Base-by-base conservation (phyloP, 2,888 invertebrate species). In the Timema podura region DNA sequence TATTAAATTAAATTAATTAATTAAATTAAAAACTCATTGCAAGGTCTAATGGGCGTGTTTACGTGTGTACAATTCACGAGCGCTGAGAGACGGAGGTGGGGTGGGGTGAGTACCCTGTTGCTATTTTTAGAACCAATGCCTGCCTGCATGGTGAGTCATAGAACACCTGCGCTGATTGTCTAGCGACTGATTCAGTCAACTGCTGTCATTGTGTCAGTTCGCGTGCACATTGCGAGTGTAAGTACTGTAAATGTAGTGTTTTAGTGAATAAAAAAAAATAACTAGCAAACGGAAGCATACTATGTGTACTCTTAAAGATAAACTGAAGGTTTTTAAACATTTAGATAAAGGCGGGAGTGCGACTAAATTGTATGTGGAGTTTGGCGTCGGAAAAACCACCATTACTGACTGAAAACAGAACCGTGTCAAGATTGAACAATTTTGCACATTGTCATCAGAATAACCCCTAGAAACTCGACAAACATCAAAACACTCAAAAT, bases 261-360 rank as follows among this genome's bases (percentile, higher is more conserved):
- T 57, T 57, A 16, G 30, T 6, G 15, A 13, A 9, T 15, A 16
- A 16, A n/a, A 15, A 15, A n/a, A 61, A 61, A 61, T 16, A 30
- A 30, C 61, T 44, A 61, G 57, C 57, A 57, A 57, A 57, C 5
- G 8, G n/a, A 57, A 57, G 15, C 10, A 15, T 61, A n/a, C 30
- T 44, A 61, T 11, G 13, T 61, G 30, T 44, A 61, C 61, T 3
- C 5, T 61, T 16, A 61, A 61, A 61, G 61, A 61, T 61, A 61
- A 59, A 61, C 44, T 61, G 45, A 45, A 61, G 45, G 3, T 16
- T 61, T 61, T 16, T 8, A 61, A 61, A 45, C 5, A 16, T 61
- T 61, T 61, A 8, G 44, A 30, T 15, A 16, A 44, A 8, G 30
- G 61, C 6, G 1, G 30, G 5, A 61, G 0, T 61, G 61, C 30